Base-by-base conservation (phyloP, 2,797 vertebrate species). In the Hydrolagus colliei region DNA sequence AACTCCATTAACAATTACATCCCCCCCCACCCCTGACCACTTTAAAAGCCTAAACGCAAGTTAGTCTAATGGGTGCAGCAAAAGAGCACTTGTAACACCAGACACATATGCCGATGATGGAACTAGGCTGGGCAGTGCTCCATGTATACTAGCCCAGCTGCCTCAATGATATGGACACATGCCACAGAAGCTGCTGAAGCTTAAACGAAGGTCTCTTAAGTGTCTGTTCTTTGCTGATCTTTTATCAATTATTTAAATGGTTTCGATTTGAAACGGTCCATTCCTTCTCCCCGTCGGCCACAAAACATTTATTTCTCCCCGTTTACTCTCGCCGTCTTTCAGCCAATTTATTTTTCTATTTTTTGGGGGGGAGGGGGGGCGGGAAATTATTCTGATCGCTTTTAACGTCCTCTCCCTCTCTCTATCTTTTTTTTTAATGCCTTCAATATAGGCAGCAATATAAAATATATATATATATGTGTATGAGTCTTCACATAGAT, bases 71-170 rank as follows among this genome's bases (percentile, higher is more conserved):
- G 59, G n/a, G 41, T 27, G 76, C 59, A 78, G n/a, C 76, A 78
- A 78, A 78, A 35, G 76, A 78, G n/a, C 61, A 27, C 76, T 22
- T 78, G 76, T 63, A 27, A 27, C 13, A 11, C 59, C 14, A 22
- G 76, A 78, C 59, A 76, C 74, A 78, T 78, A 78, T 63, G 76
- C 59, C 27, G 27, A 27, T 63, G 76, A 78, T 12, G 59, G 76
- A 78, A 78, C 76, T 78, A 20, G 76, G 14, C 76, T 63, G 76
- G 76, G 76, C 76, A 61, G 76, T 63, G 14, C 61, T 78, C 76
- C 59, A 63, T 78, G 9, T 78, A 4, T 63, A 78, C 61, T 78
- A 63, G 76, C 59, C 27, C 76, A 78, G 76, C 76, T 62, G 59
- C 76, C n/a, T 78, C 59, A 78, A 62, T 78, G 20, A 78, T 63